Evolutionary conservation across 2,888 invertebrate genomes (phyloP), one percentile per base, ranked within the genome.

Genomic region (Nasonia oneida): DNA sequence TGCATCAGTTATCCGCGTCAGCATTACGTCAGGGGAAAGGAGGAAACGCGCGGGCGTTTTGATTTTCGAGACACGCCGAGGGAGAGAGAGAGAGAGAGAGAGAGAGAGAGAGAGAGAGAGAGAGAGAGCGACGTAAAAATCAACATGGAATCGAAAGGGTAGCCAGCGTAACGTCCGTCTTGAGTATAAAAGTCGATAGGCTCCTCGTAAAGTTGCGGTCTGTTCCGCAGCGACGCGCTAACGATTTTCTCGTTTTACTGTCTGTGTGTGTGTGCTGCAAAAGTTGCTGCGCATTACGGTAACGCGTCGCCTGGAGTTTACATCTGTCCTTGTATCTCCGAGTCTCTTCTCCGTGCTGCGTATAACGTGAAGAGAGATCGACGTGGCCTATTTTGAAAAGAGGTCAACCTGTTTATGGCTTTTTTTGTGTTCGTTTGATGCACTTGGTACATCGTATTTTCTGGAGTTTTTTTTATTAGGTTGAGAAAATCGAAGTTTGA

Each of bases 91-190:
- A 29, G 29, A 29, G 14, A 37, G n/a, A n/a, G n/a, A n/a, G n/a
- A n/a, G n/a, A n/a, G 37, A 1, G 14, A 29, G 29, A 29, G 29
- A 29, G 29, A 29, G 29, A 29, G 29, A 29, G 29, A 29, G 29
- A 29, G 29, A 29, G 29, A 29, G 29, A 23, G n/a, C 33, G 37
- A 23, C 73, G 64, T 78, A 80, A 84, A 84, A 84, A 79, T 80
- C 75, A 84, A 80, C 61, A 79, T 39, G 67, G 67, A 37, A 84
- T 70, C 39, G 64, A 84, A 80, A 47, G 80, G 39, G 74, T 33
- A 78, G 18, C 53, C 53, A 14, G 61, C 18, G 73, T 70, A 37
- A 50, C 50, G 42, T 37, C 57, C 75, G 39, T 39, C 39, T 23
- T 37, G 61, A 39, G n/a, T 53, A 50, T 74, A 84, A 71, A 67